Evolutionary conservation across 2,797 vertebrate genomes (phyloP).

Genomic region (Vipera latastei): DNA sequence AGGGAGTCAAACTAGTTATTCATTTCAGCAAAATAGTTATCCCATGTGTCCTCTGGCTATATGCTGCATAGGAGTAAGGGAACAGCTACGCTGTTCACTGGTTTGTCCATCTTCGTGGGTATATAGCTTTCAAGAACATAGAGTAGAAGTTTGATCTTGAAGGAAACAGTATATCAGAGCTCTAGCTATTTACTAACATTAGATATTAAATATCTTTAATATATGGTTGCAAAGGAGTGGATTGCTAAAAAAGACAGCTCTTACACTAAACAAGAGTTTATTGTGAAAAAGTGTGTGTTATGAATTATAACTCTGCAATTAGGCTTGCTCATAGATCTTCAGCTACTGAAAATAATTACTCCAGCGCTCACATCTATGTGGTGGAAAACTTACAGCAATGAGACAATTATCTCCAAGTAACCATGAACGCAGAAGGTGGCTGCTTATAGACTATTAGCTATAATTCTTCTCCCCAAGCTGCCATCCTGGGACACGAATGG

Average conservation of each 20-base stretch:
- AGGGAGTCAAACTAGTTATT: background rate
- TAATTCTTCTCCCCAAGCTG: background rate
- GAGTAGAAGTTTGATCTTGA: background rate
- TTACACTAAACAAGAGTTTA: background rate
- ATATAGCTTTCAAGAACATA: background rate
- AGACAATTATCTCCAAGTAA: background rate
- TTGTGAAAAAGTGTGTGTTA: background rate
- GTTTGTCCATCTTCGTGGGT: background rate
- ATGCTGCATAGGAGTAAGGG: background rate
- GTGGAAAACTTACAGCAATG: background rate
- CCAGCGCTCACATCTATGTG: background rate
- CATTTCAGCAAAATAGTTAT: background rate
- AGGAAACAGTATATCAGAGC: no score
- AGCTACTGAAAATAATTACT: background rate
- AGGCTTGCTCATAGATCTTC: background rate
- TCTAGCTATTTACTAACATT: conserved; percentile 18
- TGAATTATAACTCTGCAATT: no score
- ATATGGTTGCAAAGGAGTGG: conserved; percentile 8
- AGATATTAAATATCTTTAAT: conserved; percentile 14
- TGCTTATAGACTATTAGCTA: background rate
- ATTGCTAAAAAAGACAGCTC: background rate
- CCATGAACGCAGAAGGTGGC: background rate
- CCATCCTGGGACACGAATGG: background rate
- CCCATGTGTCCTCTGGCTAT: background rate
- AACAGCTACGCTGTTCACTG: background rate